These are phyloP conservation scores for Genyomyrus donnyi DNA, from an alignment of 2,113 vertebrate genomes.

Conservation along the genomic window DNA sequence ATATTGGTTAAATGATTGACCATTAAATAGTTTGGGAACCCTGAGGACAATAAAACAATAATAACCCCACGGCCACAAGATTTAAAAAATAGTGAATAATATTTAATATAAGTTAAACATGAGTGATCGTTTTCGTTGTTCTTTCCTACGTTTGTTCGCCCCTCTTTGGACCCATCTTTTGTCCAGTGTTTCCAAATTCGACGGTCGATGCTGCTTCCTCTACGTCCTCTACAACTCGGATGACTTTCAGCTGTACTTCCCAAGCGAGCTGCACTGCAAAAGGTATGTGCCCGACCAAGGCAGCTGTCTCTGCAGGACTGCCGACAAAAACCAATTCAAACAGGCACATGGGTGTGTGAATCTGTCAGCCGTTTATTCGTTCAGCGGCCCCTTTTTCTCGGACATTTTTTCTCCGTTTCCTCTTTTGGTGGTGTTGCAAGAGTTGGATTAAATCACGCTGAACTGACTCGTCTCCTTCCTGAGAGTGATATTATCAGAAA, in stretches of 20 bases:
- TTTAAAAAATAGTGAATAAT: background rate
- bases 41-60: background rate
- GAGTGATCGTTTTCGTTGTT: background rate
- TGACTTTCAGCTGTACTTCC: conserved; percentile 84
- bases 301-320: background rate
- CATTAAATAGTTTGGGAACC: background rate
- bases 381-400: background rate
- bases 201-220: conserved; percentile 82
- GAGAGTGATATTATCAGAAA: background rate
- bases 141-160: too few species aligned
- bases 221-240: conserved; percentile 71
- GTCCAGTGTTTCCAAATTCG: conserved; percentile 70
- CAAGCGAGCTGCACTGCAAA: conserved; percentile 71
- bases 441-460: background rate
- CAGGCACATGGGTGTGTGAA: background rate
- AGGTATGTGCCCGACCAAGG: conserved; percentile 55
- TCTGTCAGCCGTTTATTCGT: background rate
- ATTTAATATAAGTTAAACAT: background rate
- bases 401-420: background rate
- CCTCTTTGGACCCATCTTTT: background rate
- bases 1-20: background rate
- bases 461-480: background rate
- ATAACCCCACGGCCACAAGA: background rate
- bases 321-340: background rate
- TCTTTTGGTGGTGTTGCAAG: background rate